Evolutionary conservation across 2,113 vertebrate species (phyloP).

Genomic region (Paedocypris sp.): DNA sequence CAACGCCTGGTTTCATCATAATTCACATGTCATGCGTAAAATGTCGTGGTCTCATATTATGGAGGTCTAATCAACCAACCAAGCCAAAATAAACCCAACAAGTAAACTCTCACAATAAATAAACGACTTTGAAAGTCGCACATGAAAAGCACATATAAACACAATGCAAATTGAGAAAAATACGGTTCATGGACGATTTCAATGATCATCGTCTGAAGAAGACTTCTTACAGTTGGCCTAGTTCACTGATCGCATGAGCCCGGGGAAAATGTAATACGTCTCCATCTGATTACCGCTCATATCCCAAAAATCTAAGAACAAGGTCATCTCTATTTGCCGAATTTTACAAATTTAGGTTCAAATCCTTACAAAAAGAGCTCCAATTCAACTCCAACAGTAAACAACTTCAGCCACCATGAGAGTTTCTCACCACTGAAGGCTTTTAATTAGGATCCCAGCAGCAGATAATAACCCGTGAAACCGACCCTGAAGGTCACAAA

Average conservation of each 20-base stretch:
- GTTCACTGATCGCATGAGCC: not conserved
- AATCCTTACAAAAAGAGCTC: not conserved
- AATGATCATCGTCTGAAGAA: not conserved
- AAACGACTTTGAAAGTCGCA: too few relatives aligned
- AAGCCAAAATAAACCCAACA: constrained; percentile 24
- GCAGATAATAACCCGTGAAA: constrained; percentile 23
- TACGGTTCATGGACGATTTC: constrained; percentile 13
- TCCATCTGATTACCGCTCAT: not conserved
- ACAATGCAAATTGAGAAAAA: constrained; percentile 11
- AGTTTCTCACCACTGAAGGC: not conserved
- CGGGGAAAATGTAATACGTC: not conserved
- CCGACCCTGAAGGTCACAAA: constrained; percentile 2
- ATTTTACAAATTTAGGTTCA: not conserved
- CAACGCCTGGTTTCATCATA: too few relatives aligned
- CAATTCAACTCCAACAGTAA: not conserved
- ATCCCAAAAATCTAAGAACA: constrained; percentile 6
- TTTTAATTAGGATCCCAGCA: constrained; percentile 12
- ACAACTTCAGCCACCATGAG: not conserved
- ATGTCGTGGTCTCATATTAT: too few relatives aligned
- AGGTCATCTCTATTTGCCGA: not conserved
- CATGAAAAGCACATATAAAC: constrained; percentile 19
- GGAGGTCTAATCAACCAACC: too few relatives aligned
- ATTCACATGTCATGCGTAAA: too few relatives aligned
- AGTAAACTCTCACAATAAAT: too few relatives aligned
- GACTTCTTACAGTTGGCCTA: constrained; percentile 1